A percentile compares a stretch with the other conserved stretches of the same genome.
Conservation (phyloP, 2,797 vertebrate genomes). For the Taenioides sp. region DNA sequence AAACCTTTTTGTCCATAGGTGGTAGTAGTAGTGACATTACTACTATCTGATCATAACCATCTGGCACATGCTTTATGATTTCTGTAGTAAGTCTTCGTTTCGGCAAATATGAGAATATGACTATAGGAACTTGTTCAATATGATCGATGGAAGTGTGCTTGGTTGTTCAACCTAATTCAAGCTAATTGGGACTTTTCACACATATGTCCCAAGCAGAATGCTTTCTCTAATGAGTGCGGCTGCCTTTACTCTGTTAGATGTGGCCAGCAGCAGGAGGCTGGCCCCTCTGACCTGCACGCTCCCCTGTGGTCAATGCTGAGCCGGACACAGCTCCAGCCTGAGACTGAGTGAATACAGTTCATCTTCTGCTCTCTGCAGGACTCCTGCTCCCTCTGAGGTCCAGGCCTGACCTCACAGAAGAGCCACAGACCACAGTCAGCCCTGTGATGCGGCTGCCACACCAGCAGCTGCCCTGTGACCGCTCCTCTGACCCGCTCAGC, state of each 20-base stretch:
- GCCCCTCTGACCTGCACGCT: constrained; percentile 56
- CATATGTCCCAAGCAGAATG: constrained; percentile 54
- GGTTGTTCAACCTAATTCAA: constrained; percentile 64
- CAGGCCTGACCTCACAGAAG: constrained; percentile 57
- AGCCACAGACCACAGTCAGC: constrained; percentile 65
- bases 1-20: neutral
- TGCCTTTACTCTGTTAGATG: constrained; percentile 55
- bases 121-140: constrained; percentile 58
- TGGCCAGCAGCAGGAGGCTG: constrained; percentile 62
- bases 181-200: constrained; percentile 77
- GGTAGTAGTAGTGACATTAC: neutral
- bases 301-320: constrained; percentile 68
- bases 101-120: constrained; percentile 37
- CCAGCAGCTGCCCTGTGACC: constrained; percentile 44
- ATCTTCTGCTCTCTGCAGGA: constrained; percentile 68
- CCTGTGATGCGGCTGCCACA: constrained; percentile 50
- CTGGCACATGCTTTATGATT: constrained; percentile 35
- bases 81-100: constrained; percentile 22
- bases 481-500: constrained; percentile 61
- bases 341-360: constrained; percentile 57
- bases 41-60: constrained; percentile 18
- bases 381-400: constrained; percentile 52
- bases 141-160: constrained; percentile 52
- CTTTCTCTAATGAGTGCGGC: constrained; percentile 58
- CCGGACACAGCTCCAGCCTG: constrained; percentile 49